phyloP scores from a whole-genome alignment of 1,140 invertebrate genomes.

The Nomia melanderi region DNA sequence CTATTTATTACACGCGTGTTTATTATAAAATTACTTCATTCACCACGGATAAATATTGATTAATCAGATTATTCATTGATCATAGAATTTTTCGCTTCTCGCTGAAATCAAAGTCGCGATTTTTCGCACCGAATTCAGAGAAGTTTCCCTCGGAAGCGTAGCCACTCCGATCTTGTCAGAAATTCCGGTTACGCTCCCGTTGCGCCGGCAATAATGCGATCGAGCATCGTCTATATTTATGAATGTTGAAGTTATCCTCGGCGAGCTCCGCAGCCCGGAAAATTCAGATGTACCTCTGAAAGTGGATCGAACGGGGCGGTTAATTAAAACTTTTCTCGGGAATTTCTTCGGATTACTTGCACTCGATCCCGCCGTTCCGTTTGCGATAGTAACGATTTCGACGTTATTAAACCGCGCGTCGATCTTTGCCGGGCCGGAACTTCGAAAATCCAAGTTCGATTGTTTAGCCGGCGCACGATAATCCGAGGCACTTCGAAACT shows the following conservation, averaged over 20 bases:
- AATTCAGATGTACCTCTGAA: conserved; percentile 29
- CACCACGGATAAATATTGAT: too few species aligned
- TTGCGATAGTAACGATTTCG: conserved; percentile 5
- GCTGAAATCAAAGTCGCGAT: neutral
- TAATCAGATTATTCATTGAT: too few species aligned
- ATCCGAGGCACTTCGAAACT: neutral
- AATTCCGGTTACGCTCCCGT: neutral
- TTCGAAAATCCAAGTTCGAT: conserved; percentile 12
- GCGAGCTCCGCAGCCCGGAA: neutral
- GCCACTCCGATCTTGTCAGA: neutral
- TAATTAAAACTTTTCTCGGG: conserved; percentile 43
- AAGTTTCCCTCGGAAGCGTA: neutral
- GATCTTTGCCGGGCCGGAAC: conserved; percentile 11
- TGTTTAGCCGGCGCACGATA: conserved; percentile 15
- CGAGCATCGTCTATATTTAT: conserved; percentile 23
- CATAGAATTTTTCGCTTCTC: too few species aligned
- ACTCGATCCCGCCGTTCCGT: conserved; percentile 17
- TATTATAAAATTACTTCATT: too few species aligned
- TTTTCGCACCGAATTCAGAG: neutral
- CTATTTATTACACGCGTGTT: too few species aligned
- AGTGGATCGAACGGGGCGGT: conserved; percentile 25
- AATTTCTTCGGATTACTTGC: conserved; percentile 33
- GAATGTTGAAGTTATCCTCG: conserved; percentile 4
- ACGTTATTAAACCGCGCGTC: conserved; percentile 25
- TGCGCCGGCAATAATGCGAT: neutral